These are phyloP conservation scores for Upupa epops DNA, from an alignment of 2,113 vertebrate genomes.

Conservation along the genomic window DNA sequence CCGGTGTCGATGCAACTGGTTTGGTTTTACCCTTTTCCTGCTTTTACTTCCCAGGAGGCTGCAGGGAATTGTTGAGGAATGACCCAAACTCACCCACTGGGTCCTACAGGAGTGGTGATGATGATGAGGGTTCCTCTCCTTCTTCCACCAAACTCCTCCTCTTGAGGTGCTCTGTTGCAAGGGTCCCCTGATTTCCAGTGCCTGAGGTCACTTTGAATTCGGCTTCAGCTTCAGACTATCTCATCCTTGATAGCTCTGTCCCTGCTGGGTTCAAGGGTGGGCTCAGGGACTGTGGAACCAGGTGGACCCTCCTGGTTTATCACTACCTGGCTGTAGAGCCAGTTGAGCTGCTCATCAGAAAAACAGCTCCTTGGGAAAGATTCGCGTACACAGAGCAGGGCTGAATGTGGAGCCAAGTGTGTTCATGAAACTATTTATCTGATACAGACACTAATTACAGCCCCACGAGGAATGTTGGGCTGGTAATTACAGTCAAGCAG, in stretches of 20 bases:
- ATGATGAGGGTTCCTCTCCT: not conserved
- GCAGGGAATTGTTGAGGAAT: not conserved
- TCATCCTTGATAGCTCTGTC: not conserved
- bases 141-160: not conserved
- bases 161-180: not conserved
- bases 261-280: not conserved
- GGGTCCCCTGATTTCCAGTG: not conserved
- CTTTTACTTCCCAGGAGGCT: not conserved
- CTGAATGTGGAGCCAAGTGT: not conserved
- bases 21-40: not conserved
- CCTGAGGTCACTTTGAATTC: not conserved
- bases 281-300: not conserved
- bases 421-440: constrained; percentile 51
- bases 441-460: constrained; percentile 39
- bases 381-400: not conserved
- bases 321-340: not conserved
- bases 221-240: not conserved
- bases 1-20: not conserved
- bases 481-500: constrained; percentile 36
- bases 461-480: not conserved
- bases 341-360: constrained; percentile 10
- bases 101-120: rapidly evolving
- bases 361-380: not conserved
- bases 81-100: not conserved
- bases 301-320: not conserved